Evolutionary conservation across 2,113 vertebrate species (phyloP).

Genomic region (Acrocephalus arundinaceus): DNA sequence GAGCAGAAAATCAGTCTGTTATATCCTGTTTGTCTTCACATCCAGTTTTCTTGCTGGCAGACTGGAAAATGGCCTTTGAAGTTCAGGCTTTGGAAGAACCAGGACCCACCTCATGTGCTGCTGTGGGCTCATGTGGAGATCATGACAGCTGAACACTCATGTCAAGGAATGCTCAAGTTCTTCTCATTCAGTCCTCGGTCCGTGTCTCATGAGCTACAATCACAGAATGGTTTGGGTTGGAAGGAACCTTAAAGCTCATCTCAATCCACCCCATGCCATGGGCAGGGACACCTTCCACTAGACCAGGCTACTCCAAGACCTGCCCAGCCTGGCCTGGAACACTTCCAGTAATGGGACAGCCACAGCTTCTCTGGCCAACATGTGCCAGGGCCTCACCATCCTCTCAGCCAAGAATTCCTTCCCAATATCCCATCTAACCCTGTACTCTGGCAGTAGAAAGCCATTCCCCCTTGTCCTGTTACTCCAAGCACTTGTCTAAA

Average conservation of each 20-base stretch:
- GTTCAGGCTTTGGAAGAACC: background rate
- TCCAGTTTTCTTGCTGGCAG: background rate
- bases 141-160: background rate
- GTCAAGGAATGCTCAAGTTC: background rate
- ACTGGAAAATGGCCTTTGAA: background rate
- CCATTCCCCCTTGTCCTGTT: background rate
- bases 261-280: background rate
- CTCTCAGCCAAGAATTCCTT: background rate
- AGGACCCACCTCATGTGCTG: background rate
- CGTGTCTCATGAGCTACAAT: background rate
- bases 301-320: fast-evolving
- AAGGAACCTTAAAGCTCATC: background rate
- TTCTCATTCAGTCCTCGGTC: background rate
- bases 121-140: background rate
- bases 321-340: background rate
- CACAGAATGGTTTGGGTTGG: background rate
- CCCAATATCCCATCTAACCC: background rate
- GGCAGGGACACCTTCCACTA: background rate
- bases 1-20: background rate
- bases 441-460: background rate
- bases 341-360: background rate
- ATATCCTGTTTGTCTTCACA: background rate
- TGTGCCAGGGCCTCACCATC: background rate
- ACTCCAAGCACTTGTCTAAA: fast-evolving
- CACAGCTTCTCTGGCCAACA: background rate